Base-by-base conservation (phyloP, 2,797 vertebrate genomes). In the Rhinatrema bivittatum region DNA sequence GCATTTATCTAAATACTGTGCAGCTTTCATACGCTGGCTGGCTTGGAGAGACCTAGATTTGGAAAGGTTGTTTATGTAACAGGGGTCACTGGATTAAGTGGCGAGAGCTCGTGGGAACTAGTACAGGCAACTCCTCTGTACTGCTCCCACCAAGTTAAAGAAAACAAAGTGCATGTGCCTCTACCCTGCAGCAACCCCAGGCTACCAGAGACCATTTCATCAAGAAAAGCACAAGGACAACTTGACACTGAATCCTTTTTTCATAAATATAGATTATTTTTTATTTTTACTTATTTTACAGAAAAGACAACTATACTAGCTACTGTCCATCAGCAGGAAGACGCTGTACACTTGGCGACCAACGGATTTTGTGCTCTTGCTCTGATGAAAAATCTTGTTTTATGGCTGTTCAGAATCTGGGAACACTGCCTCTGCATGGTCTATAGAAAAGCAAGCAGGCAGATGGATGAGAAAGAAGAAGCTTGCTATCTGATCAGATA, bases 41-140 rank as follows among this genome's bases (percentile, higher is more conserved):
- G 42, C 52, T 32, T 5, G 2, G 47, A 44, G 58, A 46, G 49
- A 21, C 57, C 56, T 62, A 29, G 14, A 50, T 50, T 55, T 56
- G 67, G 56, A 28, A 36, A 10, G 36, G 22, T 1, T 68, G 71
- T 72, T 79, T 76, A 50, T 55, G 4, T 63, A 63, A 41, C 62
- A 64, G 56, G 65, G 74, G 77, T 81, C 76, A 78, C 28, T 20
- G 56, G 47, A 35, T 56, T 53, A 33, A 64, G 61, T 15, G 24
- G 61, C 29, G 48, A 70, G 61, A 75, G 73, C 73, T 68, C 72
- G 74, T 76, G 70, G 78, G 76, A 81, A 78, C 62, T 32, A 41
- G 37, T 28, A 47, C 47, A 55, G 43, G 33, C 65, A 39, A n/a
- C 51, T 67, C 50, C 31, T 44, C 58, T 53, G 58, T 57, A 58